Base-by-base conservation (phyloP, 2,797 vertebrate species). In the Acanthis flammea region DNA sequence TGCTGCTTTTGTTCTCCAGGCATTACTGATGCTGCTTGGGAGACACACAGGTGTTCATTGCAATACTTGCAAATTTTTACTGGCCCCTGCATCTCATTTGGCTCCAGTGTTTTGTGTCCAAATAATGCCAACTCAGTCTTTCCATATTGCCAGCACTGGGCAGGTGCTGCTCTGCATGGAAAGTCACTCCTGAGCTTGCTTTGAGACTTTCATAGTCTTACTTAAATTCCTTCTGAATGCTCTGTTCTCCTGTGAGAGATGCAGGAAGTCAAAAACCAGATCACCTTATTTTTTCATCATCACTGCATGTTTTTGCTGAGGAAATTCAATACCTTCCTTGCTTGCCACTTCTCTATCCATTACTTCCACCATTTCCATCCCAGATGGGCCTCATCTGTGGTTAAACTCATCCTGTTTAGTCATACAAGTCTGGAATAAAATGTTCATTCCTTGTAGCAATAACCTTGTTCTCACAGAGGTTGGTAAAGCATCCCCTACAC, bases 331-430 rank as follows among this genome's bases (percentile, higher is more conserved):
- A 53, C 2, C 2, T 35, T 66, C 25, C 53, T 48, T 55, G 35
- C 45, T 70, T 53, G 41, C 4, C 39, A 42, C 27, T 73, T 54
- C 22, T 19, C 27, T 31, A 18, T 16, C 22, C 39, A 37, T 31
- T 37, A 21, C 5, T 84, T 77, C 27, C 51, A n/a, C 5, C 19
- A 44, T 65, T 79, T 79, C 75, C 39, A 47, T 63, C 42, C 58
- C 57, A 67, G 8, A 25, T 31, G n/a, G 0, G 0, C 41, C 35
- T 66, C 37, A 37, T 8, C 39, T 0, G 0, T 11, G 13, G 47
- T 70, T 90, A 53, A 41, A 10, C 33, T 70, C 42, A 27, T 33
- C 51, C 31, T 57, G 5, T 67, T 79, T 57, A 63, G 39, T n/a
- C 68, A 42, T 7, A n/a, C 1, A 39, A 35, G 19, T 45, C 37